These are phyloP conservation scores for Agrochola lota DNA, from an alignment of 2,888 invertebrate genomes.

Conservation along the genomic window DNA sequence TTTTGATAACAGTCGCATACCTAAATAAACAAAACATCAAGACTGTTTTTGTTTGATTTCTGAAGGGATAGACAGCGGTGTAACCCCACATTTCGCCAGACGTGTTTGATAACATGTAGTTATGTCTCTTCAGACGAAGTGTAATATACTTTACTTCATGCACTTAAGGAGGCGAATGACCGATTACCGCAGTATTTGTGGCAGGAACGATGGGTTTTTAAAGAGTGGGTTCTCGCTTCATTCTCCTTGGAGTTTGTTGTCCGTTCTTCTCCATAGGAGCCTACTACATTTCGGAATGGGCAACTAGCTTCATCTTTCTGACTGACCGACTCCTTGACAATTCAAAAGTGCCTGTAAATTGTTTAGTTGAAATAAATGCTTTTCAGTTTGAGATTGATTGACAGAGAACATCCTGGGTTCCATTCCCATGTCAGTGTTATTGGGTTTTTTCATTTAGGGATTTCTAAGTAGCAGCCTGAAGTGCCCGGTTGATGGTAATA, in stretches of 20 bases:
- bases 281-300: no score
- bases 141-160: constrained; percentile 50
- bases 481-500: background rate
- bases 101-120: constrained; percentile 37
- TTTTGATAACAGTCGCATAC: constrained; percentile 43
- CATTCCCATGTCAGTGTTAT: background rate
- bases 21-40: background rate
- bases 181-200: constrained; percentile 54
- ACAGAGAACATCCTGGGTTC: background rate
- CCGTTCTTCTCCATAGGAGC: no score
- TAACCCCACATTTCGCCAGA: constrained; percentile 36
- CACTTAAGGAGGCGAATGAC: constrained; percentile 61
- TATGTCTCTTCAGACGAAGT: constrained; percentile 31
- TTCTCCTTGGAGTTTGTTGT: no score
- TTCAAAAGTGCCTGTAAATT: no score
- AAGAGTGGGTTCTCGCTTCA: constrained; percentile 35
- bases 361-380: no score
- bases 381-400: no score
- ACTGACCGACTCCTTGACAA: no score
- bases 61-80: background rate
- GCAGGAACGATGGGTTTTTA: background rate
- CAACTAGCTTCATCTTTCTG: no score
- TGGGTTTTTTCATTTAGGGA: no score
- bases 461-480: no score
- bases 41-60: no score